Evolutionary conservation across 92 coral and sea anemone species (phyloP).

Genomic region (Anthopleura xanthogrammica): DNA sequence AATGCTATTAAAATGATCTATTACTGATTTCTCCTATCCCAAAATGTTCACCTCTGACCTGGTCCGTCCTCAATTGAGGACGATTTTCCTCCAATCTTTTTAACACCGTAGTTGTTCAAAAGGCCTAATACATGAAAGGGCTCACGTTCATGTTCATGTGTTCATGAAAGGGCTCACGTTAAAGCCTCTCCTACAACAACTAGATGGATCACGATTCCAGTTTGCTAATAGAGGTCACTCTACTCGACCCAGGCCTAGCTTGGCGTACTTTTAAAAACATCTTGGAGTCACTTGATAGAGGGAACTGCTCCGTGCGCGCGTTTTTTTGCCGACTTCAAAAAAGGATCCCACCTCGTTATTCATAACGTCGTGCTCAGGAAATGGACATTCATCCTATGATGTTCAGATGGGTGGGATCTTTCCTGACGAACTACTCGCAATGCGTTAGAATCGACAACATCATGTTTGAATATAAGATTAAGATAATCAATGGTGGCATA

Average conservation of each 20-base stretch:
- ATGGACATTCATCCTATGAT: too few relatives aligned
- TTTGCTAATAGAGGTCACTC: background rate
- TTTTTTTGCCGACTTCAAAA: too few relatives aligned
- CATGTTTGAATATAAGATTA: background rate
- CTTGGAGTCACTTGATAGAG: background rate
- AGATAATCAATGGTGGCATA: background rate
- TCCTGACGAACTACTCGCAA: too few relatives aligned
- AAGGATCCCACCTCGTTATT: too few relatives aligned
- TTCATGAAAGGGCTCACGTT: conserved; percentile 5
- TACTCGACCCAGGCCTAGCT: background rate
- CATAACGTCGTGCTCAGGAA: too few relatives aligned
- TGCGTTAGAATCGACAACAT: background rate
- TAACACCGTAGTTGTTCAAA: conserved; percentile 7
- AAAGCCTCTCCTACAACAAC: conserved; percentile 8
- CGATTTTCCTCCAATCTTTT: conserved; percentile 4
- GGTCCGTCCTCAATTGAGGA: background rate
- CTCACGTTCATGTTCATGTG: too few relatives aligned
- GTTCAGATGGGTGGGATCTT: too few relatives aligned
- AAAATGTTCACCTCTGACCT: too few relatives aligned
- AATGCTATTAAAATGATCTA: background rate
- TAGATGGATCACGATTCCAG: background rate
- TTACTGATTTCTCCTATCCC: background rate
- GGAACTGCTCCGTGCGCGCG: too few relatives aligned
- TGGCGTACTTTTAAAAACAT: conserved; percentile 7
- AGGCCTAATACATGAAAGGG: background rate